A percentile compares a stretch with the other conserved stretches of the same genome.
Evolutionary conservation across 2,797 vertebrate species (phyloP).

Genomic region (Arctocebus calabarensis): DNA sequence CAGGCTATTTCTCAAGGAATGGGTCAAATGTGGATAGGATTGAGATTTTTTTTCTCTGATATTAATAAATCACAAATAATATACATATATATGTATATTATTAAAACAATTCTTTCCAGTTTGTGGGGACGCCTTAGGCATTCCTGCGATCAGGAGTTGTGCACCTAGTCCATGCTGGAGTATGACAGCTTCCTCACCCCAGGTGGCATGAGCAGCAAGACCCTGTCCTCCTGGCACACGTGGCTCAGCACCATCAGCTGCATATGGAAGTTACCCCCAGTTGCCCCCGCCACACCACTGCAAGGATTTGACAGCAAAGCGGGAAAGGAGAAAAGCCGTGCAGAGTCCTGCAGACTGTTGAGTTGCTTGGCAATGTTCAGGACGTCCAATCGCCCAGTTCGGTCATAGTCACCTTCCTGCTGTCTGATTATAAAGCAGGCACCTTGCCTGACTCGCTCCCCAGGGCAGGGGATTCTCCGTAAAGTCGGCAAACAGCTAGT

Average conservation of each 20-base stretch:
- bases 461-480: not conserved
- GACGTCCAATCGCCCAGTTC: not conserved
- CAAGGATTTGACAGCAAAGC: accelerated
- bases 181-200: accelerated
- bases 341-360: not conserved
- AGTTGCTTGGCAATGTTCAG: not conserved
- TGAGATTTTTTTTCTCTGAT: not conserved
- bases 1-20: not conserved
- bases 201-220: not conserved
- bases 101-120: not conserved
- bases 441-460: not conserved
- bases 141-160: accelerated
- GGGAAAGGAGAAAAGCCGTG: not conserved
- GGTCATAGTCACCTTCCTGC: slow-evolving; percentile 2
- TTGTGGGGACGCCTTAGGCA: not conserved
- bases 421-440: slow-evolving; percentile 58
- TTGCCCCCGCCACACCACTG: not conserved
- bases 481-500: not conserved
- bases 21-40: not conserved
- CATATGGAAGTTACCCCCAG: accelerated
- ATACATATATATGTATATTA: too few relatives aligned
- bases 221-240: not conserved
- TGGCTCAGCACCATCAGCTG: not conserved
- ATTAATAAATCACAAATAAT: not conserved
- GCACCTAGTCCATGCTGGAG: accelerated